Conservation (phyloP, 2,888 invertebrate genomes). For the Agriotes lineatus region DNA sequence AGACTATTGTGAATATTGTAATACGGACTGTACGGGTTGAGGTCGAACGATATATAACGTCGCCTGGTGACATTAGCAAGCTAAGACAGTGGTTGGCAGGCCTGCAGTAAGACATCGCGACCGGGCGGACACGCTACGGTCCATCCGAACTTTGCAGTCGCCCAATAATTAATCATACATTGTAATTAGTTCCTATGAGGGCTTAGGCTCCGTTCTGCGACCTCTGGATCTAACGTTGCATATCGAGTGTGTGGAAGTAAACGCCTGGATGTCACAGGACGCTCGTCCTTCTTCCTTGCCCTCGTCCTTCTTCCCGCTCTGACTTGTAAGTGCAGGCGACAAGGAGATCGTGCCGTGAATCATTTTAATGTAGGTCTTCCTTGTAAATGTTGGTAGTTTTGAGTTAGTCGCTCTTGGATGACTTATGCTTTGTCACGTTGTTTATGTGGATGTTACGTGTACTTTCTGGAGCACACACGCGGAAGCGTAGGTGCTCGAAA, state of each 20-base stretch:
- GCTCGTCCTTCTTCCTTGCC: constrained; percentile 1
- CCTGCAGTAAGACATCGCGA: constrained; percentile 65
- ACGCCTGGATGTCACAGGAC: constrained; percentile 31
- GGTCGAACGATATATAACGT: constrained; percentile 63
- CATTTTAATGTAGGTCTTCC: constrained; percentile 40
- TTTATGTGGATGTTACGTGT: constrained; percentile 21
- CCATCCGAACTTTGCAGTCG: constrained; percentile 63
- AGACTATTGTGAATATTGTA: constrained; percentile 49
- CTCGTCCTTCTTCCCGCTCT: neutral
- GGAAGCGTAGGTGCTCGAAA: constrained; percentile 2
- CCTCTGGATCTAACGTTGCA: constrained; percentile 45
- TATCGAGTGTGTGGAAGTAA: constrained; percentile 37
- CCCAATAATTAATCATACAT: constrained; percentile 68
- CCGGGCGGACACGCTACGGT: constrained; percentile 60
- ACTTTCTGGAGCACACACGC: constrained; percentile 17
- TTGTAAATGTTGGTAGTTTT: constrained; percentile 37
- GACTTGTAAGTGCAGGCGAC: constrained; percentile 13
- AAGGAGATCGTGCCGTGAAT: constrained; percentile 33
- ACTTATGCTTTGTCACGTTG: constrained; percentile 35
- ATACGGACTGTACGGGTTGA: constrained; percentile 53
- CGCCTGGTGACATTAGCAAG: constrained; percentile 65
- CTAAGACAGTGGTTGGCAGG: constrained; percentile 66
- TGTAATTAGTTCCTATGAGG: constrained; percentile 65
- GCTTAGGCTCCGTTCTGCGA: constrained; percentile 48
- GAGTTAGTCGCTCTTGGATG: constrained; percentile 34